Evolutionary conservation across 1,140 invertebrate genomes (phyloP).

Genomic region (Drosophila melanica): DNA sequence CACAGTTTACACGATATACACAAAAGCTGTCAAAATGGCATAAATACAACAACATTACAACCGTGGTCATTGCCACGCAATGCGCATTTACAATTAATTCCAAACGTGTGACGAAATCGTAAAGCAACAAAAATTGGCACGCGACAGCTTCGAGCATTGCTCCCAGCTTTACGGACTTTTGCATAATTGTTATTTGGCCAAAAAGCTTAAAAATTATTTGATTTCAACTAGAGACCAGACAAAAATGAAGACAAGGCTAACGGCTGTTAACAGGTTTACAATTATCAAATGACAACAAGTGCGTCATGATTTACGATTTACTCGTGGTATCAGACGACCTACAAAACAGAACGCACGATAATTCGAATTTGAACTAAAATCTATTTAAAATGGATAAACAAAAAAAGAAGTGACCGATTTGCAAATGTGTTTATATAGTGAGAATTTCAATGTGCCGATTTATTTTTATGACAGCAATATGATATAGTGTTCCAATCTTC

Average conservation of each 20-base stretch:
- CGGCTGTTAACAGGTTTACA: slow-evolving; percentile 26
- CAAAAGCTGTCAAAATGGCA: slow-evolving; percentile 1
- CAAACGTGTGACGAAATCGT: slow-evolving; percentile 44
- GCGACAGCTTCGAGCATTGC: slow-evolving; percentile 7
- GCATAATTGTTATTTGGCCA: too few relatives aligned
- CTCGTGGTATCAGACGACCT: slow-evolving; percentile 15
- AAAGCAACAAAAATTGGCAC: slow-evolving; percentile 18
- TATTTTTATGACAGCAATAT: background rate
- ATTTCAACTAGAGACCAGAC: background rate
- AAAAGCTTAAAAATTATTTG: background rate
- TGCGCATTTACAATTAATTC: background rate
- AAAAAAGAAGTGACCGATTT: too few relatives aligned
- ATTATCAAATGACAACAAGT: slow-evolving; percentile 20
- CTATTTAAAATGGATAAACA: background rate
- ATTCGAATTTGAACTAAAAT: slow-evolving; percentile 1
- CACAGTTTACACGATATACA: slow-evolving; percentile 5
- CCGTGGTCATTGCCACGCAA: slow-evolving; percentile 15
- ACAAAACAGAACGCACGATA: slow-evolving; percentile 4
- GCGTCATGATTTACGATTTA: background rate
- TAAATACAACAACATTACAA: background rate
- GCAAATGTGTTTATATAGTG: too few relatives aligned
- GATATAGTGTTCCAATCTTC: background rate
- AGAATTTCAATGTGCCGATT: too few relatives aligned
- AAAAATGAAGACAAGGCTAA: slow-evolving; percentile 12
- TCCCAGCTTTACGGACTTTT: background rate